A percentile compares a stretch with the other conserved stretches of the same genome.
phyloP scores from a whole-genome alignment of 1,140 invertebrate species.

The Brachystomella parvula region DNA sequence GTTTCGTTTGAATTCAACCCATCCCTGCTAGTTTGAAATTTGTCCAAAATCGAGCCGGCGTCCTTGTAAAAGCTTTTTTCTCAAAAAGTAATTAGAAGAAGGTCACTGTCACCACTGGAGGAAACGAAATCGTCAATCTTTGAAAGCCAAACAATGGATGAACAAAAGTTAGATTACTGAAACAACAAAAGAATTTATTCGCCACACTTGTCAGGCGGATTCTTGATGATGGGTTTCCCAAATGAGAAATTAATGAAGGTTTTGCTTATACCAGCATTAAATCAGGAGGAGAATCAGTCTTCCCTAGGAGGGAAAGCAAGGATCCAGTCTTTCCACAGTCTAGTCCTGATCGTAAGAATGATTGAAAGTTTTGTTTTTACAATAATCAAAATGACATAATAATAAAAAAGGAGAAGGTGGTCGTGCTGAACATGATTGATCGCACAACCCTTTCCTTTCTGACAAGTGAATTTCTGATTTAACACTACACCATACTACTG shows the following conservation, averaged over 20 bases:
- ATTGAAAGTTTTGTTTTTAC: not conserved
- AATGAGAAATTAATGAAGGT: not conserved
- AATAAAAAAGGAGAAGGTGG: conserved; percentile 1
- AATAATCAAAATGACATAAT: not conserved
- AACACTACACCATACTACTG: not conserved
- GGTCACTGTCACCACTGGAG: too few species aligned
- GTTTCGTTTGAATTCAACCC: too few species aligned
- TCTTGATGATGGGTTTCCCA: not conserved
- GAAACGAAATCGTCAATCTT: too few species aligned
- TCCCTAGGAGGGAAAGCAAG: not conserved
- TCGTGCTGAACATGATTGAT: conserved; percentile 4
- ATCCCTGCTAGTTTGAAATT: too few species aligned
- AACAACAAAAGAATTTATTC: not conserved
- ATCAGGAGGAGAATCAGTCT: too few species aligned
- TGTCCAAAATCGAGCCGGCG: too few species aligned
- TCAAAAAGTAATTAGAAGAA: too few species aligned
- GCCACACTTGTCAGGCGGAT: conserved; percentile 5
- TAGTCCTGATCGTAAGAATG: not conserved
- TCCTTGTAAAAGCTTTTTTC: too few species aligned
- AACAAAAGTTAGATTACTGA: not conserved
- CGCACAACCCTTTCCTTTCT: not conserved
- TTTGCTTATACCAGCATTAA: too few species aligned
- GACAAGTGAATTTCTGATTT: conserved; percentile 5
- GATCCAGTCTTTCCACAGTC: too few species aligned
- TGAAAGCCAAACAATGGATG: not conserved